Conservation (phyloP, 1,140 invertebrate genomes). For the Limonius californicus region DNA sequence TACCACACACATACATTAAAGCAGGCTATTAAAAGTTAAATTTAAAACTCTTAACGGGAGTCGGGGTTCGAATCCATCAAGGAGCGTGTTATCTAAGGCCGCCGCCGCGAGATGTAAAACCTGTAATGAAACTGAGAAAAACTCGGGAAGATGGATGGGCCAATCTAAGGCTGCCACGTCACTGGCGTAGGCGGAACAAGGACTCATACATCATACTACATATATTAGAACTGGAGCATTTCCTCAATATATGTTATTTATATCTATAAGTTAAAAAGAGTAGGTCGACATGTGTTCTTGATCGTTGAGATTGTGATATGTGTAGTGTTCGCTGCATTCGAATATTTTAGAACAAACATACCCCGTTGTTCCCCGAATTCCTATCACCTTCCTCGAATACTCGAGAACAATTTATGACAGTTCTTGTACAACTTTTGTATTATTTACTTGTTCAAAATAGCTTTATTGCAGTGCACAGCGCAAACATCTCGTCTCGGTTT, state of each 20-base stretch:
- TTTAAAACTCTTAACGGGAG: slow-evolving; percentile 3
- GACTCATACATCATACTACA: slow-evolving; percentile 30
- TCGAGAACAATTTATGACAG: background rate
- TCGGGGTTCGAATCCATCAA: slow-evolving; percentile 14
- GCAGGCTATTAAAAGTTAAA: slow-evolving; percentile 16
- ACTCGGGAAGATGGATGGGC: slow-evolving; percentile 27
- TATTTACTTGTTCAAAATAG: too few relatives aligned
- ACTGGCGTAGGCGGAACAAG: slow-evolving; percentile 23
- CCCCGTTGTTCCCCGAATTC: background rate
- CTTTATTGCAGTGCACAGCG: too few relatives aligned
- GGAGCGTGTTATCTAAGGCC: slow-evolving; percentile 12
- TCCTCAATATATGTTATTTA: slow-evolving; percentile 31
- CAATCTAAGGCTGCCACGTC: slow-evolving; percentile 27
- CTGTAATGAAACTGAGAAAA: slow-evolving; percentile 30
- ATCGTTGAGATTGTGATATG: slow-evolving; percentile 17
- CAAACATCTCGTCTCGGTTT: too few relatives aligned
- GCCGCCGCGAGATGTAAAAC: slow-evolving; percentile 20
- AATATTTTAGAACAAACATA: slow-evolving; percentile 7
- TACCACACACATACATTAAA: background rate
- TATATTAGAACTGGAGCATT: slow-evolving; percentile 25
- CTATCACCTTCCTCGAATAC: background rate
- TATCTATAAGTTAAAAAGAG: slow-evolving; percentile 28
- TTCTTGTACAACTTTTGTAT: too few relatives aligned
- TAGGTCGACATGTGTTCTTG: slow-evolving; percentile 26
- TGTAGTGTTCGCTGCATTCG: slow-evolving; percentile 9